Percentiles rank a stretch among this genome's conserved stretches.
phyloP scores from a whole-genome alignment of 2,797 vertebrate genomes.

The Pantherophis alleghaniensis region DNA sequence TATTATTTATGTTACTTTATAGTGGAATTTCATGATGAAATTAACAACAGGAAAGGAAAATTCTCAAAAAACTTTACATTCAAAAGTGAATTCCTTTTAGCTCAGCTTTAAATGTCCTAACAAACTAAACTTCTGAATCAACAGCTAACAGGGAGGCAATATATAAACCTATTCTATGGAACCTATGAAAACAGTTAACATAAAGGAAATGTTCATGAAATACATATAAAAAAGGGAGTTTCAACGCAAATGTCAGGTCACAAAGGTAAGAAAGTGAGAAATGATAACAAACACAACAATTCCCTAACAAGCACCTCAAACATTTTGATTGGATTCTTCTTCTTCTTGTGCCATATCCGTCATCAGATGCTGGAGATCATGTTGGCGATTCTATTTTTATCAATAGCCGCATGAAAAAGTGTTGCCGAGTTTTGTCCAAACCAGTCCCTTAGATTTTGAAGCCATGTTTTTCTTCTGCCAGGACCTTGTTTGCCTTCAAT shows the following conservation, averaged over 20 bases:
- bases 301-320: not conserved
- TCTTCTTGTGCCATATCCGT: too few relatives aligned
- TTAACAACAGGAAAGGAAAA: not conserved
- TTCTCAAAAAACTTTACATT: not conserved
- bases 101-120: not conserved
- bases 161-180: not conserved
- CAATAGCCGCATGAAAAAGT: too few relatives aligned
- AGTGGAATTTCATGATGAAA: not conserved
- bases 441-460: too few relatives aligned
- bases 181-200: not conserved
- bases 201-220: not conserved
- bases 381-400: too few relatives aligned
- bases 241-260: not conserved
- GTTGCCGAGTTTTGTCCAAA: too few relatives aligned
- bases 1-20: not conserved
- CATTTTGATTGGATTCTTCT: not conserved
- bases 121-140: not conserved
- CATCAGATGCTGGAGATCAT: too few relatives aligned
- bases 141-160: not conserved
- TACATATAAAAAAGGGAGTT: not conserved
- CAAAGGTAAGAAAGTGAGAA: not conserved
- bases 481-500: too few relatives aligned
- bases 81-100: not conserved
- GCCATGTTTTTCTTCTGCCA: too few relatives aligned
- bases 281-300: not conserved